These are phyloP conservation scores for Fistularia commersonii DNA, from an alignment of 2,797 vertebrate genomes.

Conservation along the genomic window DNA sequence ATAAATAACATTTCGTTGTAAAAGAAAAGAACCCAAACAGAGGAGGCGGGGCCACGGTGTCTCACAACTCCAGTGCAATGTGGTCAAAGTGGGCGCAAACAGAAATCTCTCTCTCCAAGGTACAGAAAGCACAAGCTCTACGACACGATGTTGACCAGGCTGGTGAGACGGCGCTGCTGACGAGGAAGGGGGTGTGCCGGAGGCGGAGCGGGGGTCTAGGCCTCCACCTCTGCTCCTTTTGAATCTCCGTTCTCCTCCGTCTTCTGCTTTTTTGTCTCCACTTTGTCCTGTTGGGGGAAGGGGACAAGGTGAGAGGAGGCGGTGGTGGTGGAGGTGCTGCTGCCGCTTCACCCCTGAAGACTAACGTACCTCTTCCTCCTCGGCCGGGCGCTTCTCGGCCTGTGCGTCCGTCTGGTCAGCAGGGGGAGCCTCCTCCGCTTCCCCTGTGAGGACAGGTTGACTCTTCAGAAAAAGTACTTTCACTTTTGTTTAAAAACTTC, in stretches of 20 bases:
- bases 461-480: conserved; percentile 9
- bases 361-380: conserved; percentile 63
- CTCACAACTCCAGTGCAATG: conserved; percentile 82
- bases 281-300: conserved; percentile 65
- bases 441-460: conserved; percentile 46
- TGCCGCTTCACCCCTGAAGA: too few species aligned
- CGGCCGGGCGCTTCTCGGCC: conserved; percentile 81
- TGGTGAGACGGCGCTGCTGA: conserved; percentile 72
- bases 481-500: background rate
- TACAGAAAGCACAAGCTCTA: conserved; percentile 85
- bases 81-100: conserved; percentile 68
- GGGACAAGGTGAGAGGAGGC: background rate
- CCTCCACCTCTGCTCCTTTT: conserved; percentile 80
- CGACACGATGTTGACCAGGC: conserved; percentile 75
- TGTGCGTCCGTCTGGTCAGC: conserved; percentile 74
- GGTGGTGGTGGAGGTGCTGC: background rate
- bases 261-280: conserved; percentile 85
- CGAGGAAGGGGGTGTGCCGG: too few species aligned
- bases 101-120: conserved; percentile 71
- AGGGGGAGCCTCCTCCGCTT: conserved; percentile 73
- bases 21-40: conserved; percentile 64
- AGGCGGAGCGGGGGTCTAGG: conserved; percentile 60
- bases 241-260: conserved; percentile 82
- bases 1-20: conserved; percentile 87
- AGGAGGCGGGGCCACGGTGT: conserved; percentile 74